Conservation (phyloP, 2,113 vertebrate genomes). For the Labeo rohita region DNA sequence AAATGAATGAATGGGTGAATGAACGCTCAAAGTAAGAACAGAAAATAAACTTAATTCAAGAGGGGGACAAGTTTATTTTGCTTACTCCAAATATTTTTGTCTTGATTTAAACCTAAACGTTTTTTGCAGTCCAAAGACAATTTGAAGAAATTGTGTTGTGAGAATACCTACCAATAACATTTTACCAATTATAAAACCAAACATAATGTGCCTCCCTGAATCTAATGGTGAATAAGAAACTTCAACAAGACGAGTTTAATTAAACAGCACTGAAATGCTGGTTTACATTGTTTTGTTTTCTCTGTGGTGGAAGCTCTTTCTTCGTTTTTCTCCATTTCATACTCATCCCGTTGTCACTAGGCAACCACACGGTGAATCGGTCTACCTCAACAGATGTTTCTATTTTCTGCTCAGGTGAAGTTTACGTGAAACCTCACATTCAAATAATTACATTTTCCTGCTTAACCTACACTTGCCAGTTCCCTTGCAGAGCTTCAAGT, state of each 20-base stretch:
- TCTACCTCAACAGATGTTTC: slow-evolving; percentile 12
- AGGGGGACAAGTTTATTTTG: not conserved
- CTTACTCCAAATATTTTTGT: not conserved
- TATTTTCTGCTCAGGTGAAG: not conserved
- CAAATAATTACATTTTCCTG: not conserved
- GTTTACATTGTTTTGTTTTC: not conserved
- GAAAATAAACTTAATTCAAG: not conserved
- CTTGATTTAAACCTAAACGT: too few relatives aligned
- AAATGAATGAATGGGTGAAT: not conserved
- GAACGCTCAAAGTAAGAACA: not conserved
- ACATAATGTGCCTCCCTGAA: not conserved
- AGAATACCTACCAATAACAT: not conserved
- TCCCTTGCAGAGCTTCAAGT: not conserved
- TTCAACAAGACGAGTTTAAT: not conserved
- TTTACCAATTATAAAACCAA: not conserved
- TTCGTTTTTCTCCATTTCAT: slow-evolving; percentile 29
- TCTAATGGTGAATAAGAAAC: not conserved
- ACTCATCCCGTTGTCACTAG: slow-evolving; percentile 55
- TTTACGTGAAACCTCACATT: not conserved
- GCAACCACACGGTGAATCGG: slow-evolving; percentile 49
- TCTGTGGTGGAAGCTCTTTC: not conserved
- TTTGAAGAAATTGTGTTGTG: too few relatives aligned
- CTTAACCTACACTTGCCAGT: not conserved
- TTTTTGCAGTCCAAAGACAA: too few relatives aligned
- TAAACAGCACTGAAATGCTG: not conserved